A percentile compares a stretch with the other conserved stretches of the same genome.
Conservation (phyloP, 2,113 vertebrate genomes). For the Dascyllus trimaculatus region DNA sequence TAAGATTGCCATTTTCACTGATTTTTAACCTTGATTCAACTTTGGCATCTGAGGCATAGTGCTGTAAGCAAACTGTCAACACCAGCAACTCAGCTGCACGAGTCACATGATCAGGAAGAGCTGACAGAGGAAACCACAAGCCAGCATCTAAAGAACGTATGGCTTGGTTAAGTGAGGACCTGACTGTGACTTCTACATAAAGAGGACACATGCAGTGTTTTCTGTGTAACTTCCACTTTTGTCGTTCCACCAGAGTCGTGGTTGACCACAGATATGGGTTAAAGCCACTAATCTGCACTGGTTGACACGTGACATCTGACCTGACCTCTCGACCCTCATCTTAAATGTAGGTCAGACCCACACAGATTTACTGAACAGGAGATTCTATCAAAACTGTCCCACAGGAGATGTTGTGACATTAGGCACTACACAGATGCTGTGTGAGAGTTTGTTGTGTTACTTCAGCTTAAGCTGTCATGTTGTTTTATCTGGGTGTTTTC, state of each 20-base stretch:
- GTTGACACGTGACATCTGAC: slow-evolving; percentile 14
- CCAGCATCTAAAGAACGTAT: slow-evolving; percentile 4
- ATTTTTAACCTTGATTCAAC: slow-evolving; percentile 16
- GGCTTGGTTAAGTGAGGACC: not conserved
- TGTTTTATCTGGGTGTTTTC: not conserved
- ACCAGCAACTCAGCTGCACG: not conserved
- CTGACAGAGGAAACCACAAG: slow-evolving; percentile 18
- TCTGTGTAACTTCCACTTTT: slow-evolving; percentile 7
- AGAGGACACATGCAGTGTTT: not conserved
- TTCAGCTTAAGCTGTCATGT: not conserved
- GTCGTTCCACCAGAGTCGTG: not conserved
- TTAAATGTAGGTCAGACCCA: slow-evolving; percentile 30
- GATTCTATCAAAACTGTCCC: not conserved
- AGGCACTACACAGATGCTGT: not conserved
- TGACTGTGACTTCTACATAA: not conserved
- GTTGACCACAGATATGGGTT: slow-evolving; percentile 20
- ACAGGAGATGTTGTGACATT: not conserved
- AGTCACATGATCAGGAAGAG: slow-evolving; percentile 18
- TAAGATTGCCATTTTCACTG: not conserved
- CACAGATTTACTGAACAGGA: not conserved
- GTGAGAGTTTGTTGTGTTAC: not conserved
- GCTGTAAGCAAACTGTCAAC: not conserved
- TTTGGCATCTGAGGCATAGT: slow-evolving; percentile 11
- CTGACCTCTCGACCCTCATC: slow-evolving; percentile 19
- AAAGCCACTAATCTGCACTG: slow-evolving; percentile 25